phyloP scores from a whole-genome alignment of 1,140 invertebrate species.

The Hypsibius dujardini region DNA sequence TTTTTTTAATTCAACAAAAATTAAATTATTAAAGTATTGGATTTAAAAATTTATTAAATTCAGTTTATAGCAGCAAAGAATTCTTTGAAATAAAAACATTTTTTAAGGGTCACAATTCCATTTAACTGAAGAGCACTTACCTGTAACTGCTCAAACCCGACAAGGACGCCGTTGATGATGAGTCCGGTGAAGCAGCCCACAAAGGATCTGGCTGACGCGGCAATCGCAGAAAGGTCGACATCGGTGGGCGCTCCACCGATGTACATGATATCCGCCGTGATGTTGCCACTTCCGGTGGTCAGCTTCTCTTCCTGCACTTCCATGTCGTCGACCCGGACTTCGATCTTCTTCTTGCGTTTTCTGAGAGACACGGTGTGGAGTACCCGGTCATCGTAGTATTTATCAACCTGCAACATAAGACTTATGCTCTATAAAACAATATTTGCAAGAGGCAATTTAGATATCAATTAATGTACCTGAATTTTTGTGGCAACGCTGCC shows the following conservation, averaged over 20 bases:
- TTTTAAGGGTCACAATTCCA: too few relatives aligned
- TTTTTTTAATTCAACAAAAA: too few relatives aligned
- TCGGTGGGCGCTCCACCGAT: not conserved
- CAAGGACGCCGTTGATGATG: conserved; percentile 2
- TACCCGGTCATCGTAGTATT: conserved; percentile 11
- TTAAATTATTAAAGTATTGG: too few relatives aligned
- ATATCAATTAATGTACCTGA: not conserved
- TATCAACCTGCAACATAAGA: not conserved
- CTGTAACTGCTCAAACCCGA: conserved; percentile 12
- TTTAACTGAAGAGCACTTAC: too few relatives aligned
- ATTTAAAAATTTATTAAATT: too few relatives aligned
- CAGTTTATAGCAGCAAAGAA: too few relatives aligned
- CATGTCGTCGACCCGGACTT: not conserved
- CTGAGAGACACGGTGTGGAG: conserved; percentile 12
- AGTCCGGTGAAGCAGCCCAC: conserved; percentile 14
- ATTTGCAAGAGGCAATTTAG: too few relatives aligned
- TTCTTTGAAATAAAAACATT: too few relatives aligned
- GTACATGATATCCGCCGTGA: not conserved
- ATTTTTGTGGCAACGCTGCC: conserved; percentile 42
- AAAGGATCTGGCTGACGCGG: conserved; percentile 6
- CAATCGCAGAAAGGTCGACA: conserved; percentile 1
- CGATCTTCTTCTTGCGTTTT: not conserved
- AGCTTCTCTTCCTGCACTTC: not conserved
- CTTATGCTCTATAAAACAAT: not conserved
- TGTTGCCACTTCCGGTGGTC: not conserved